phyloP scores from a whole-genome alignment of 2,888 invertebrate genomes.

The Drosophila anceps region DNA sequence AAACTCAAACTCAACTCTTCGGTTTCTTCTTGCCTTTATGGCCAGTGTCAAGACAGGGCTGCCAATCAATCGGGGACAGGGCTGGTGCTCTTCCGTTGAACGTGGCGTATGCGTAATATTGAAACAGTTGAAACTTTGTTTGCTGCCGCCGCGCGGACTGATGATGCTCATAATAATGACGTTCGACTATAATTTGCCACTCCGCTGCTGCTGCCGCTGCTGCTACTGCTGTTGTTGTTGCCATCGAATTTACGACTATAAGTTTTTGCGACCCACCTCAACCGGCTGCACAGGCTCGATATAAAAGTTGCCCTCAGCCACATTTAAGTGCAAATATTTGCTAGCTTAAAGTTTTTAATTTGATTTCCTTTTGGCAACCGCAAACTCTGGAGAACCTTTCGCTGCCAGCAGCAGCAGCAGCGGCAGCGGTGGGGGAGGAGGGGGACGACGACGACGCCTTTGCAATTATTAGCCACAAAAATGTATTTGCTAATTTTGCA shows the following conservation, averaged over 20 bases:
- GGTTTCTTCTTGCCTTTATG: conserved; percentile 1
- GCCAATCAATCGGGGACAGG: conserved; percentile 54
- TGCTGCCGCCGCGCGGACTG: conserved; percentile 35
- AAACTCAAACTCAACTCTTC: conserved; percentile 12
- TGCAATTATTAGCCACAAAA: conserved; percentile 34
- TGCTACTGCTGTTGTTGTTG: conserved; percentile 30
- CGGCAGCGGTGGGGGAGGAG: neutral
- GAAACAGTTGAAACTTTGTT: conserved; percentile 48
- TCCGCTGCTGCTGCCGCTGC: neutral
- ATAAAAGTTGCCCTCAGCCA: conserved; percentile 12
- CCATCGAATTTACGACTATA: conserved; percentile 43
- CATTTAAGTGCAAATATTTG: conserved; percentile 61
- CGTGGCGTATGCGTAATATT: conserved; percentile 55
- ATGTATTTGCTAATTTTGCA: conserved; percentile 65
- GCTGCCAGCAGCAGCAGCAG: neutral
- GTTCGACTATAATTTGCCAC: conserved; percentile 48
- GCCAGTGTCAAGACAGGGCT: conserved; percentile 50
- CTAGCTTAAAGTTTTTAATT: conserved; percentile 59
- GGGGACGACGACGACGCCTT: conserved; percentile 2
- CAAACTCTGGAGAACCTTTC: conserved; percentile 1
- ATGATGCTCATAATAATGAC: conserved; percentile 52
- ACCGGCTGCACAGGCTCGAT: neutral
- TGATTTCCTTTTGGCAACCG: conserved; percentile 50
- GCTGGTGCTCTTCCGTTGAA: neutral
- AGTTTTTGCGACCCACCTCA: conserved; percentile 27